phyloP scores from a whole-genome alignment of 1,140 invertebrate genomes.

The Drosophila littoralis region DNA sequence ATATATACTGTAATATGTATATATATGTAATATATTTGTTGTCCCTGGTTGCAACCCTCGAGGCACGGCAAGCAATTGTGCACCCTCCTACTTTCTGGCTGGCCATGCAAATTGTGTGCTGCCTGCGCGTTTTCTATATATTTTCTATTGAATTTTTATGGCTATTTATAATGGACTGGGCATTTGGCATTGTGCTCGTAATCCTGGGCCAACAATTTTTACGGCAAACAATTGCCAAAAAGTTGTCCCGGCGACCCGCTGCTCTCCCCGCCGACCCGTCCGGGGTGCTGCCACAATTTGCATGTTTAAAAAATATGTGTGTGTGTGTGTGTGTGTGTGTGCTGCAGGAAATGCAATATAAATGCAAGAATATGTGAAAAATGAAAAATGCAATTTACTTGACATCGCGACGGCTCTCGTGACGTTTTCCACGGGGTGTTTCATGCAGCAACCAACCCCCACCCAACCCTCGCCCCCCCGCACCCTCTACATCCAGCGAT shows the following conservation, averaged over 20 bases:
- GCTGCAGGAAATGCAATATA: slow-evolving; percentile 54
- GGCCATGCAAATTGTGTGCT: slow-evolving; percentile 62
- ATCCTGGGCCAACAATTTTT: slow-evolving; percentile 62
- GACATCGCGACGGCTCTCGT: slow-evolving; percentile 28
- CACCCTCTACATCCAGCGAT: not conserved
- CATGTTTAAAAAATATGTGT: slow-evolving; percentile 72
- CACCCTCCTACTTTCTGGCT: slow-evolving; percentile 26
- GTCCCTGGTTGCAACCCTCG: slow-evolving; percentile 42
- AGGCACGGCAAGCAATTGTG: slow-evolving; percentile 18
- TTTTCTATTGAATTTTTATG: slow-evolving; percentile 81
- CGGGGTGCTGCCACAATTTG: slow-evolving; percentile 66
- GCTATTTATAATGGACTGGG: slow-evolving; percentile 71
- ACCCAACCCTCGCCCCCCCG: not conserved
- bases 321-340: slow-evolving; percentile 8
- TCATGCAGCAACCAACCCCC: slow-evolving; percentile 28
- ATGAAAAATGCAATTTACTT: slow-evolving; percentile 73
- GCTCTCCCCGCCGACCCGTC: slow-evolving; percentile 11
- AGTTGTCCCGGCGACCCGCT: slow-evolving; percentile 25
- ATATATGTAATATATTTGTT: not conserved
- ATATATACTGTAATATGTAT: not conserved
- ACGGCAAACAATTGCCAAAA: slow-evolving; percentile 61
- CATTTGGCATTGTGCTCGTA: slow-evolving; percentile 49
- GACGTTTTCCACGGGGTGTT: slow-evolving; percentile 47
- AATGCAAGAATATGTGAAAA: slow-evolving; percentile 67
- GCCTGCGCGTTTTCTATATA: slow-evolving; percentile 33